These are phyloP conservation scores for Drosophila triauraria DNA, from an alignment of 1,140 invertebrate species.

Conservation along the genomic window DNA sequence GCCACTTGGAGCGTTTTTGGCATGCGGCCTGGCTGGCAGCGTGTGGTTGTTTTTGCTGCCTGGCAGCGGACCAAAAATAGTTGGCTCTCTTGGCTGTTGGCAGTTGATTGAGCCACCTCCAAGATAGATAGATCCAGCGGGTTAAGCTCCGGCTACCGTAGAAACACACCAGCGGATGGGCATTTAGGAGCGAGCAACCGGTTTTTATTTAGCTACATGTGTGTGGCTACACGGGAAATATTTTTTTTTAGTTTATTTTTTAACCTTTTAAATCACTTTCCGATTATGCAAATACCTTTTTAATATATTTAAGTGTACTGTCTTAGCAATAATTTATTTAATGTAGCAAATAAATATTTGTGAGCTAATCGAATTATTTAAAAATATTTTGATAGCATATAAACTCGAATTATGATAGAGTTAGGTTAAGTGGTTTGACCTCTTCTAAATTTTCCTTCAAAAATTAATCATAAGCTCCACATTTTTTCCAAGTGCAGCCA, in stretches of 20 bases:
- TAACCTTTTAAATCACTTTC: background rate
- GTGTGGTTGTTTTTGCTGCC: conserved; percentile 34
- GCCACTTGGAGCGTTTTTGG: conserved; percentile 75
- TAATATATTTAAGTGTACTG: background rate
- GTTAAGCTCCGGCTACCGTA: conserved; percentile 42
- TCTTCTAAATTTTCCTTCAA: too few relatives aligned
- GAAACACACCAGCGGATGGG: conserved; percentile 35
- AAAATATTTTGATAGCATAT: background rate
- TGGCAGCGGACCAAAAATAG: conserved; percentile 78
- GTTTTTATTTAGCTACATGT: conserved; percentile 8
- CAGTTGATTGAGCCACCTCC: conserved; percentile 71
- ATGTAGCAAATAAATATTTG: background rate
- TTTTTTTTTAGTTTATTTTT: background rate
- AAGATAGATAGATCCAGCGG: conserved; percentile 46
- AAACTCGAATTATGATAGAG: too few relatives aligned
- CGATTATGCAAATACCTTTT: background rate
- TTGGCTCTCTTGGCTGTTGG: conserved; percentile 33
- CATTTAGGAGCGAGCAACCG: conserved; percentile 20
- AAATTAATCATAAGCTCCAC: background rate
- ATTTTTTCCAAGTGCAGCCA: conserved; percentile 2
- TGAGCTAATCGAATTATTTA: too few relatives aligned
- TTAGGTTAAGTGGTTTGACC: background rate
- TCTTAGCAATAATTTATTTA: background rate
- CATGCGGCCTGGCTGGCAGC: conserved; percentile 55
- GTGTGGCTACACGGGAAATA: conserved; percentile 15